Evolutionary conservation across 2,888 invertebrate genomes (phyloP), one percentile per base, ranked within the genome.

Genomic region (Yponomeuta evonymella): DNA sequence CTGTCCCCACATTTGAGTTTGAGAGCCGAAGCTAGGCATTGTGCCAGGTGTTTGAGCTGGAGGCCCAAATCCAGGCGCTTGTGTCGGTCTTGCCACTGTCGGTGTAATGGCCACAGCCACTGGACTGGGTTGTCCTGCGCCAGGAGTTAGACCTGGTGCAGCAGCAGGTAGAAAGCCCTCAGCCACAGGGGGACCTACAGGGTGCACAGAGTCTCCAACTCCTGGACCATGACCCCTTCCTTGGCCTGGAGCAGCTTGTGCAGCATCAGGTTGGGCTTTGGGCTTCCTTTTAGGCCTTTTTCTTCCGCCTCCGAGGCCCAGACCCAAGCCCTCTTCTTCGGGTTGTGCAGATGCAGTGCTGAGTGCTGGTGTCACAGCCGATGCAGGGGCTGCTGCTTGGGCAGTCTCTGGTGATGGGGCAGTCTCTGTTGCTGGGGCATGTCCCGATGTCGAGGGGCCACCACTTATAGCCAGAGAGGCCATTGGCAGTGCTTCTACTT

Each of bases 221-320:
- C 71, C 72, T 73, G 66, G 70, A 71, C 72, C 70, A 71, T 72
- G 62, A 63, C 69, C 71, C 71, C 71, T 11, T 73, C 72, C 71
- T 70, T 72, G 15, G 48, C 73, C 66, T 72, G 69, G 43, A 70
- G 74, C 48, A 70, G 72, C 70, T 65, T 70, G 30, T 68, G 72
- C 69, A 71, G 70, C 23, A 48, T 67, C 67, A 68, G 76, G n/a
- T 65, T 9, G 70, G 11, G 76, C 72, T 64, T 74, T 77, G 70
- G 83, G 82, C 70, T 82, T 82, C 66, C 76, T 81, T 70, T 79
- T 75, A 67, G 74, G 72, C 33, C 33, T 65, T 15, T 58, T 58
- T 29, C 12, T 76, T 58, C 71, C 76, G 58, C 67, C 72, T 12
- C 74, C 73, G 1, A 71, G 29, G 2, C 69, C 71, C 36, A 68